Evolutionary conservation across 2,888 invertebrate genomes (phyloP), one percentile per base, ranked within the genome.

Genomic region (Caradrina kadenii): DNA sequence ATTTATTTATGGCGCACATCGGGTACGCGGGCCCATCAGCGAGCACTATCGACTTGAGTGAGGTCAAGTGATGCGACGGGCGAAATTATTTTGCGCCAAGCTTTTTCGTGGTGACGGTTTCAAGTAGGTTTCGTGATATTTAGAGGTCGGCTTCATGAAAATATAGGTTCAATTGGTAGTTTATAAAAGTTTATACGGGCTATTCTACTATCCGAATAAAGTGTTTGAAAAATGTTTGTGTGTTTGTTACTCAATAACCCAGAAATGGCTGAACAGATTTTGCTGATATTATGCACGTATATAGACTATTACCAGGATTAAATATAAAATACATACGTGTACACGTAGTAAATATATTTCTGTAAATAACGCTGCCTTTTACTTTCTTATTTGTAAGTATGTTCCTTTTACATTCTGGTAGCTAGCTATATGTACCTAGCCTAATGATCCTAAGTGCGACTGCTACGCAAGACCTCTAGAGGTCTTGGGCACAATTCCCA

Each of bases 1-100:
- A 87, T 89, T 88, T 89, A 90, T 90, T 90, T 90, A 90, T 86
- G 80, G 78, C 80, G 76, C 76, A 83, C 86, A 87, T 86, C 63
- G 83, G 67, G 68, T 75, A 82, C 85, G 88, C 55, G 77, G 81
- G 74, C 76, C 80, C 81, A 81, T 85, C 86, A 84, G 83, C 83
- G 80, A 80, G 76, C 81, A 77, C 88, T 83, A 88, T 88, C 82
- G 84, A 86, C 84, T 87, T 82, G 86, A 87, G 88, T 83, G 88
- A 82, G 90, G 90, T 91, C 90, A 89, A 90, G 87, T 83, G 85
- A 80, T 80, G 81, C 73, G 83, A 76, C 82, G 84, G 80, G 71
- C 42, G 63, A 87, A 86, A 86, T 88, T 86, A 87, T 87, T 87
- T 86, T 79, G 76, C 83, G 63, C 79, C 78, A 65, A 73, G 82